These are phyloP conservation scores for Drosophila melanica DNA, from an alignment of 1,140 invertebrate species.

Conservation along the genomic window DNA sequence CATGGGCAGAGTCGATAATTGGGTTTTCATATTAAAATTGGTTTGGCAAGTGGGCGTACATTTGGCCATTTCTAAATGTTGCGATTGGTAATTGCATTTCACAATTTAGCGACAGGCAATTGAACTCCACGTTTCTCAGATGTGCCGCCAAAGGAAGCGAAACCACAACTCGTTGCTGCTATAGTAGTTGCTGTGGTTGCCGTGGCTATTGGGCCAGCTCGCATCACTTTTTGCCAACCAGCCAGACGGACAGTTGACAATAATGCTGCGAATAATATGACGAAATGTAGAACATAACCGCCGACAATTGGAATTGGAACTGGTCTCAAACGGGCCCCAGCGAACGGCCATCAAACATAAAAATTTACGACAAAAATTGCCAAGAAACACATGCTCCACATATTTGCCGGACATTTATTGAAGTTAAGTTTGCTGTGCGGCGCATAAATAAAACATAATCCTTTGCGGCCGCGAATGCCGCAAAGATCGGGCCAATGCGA, in stretches of 20 bases:
- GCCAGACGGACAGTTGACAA: slow-evolving; percentile 65
- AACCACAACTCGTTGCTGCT: background rate
- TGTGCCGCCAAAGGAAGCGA: slow-evolving; percentile 50
- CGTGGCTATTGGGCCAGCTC: slow-evolving; percentile 7
- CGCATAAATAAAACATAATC: slow-evolving; percentile 84
- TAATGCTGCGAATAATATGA: slow-evolving; percentile 83
- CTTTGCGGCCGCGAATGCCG: slow-evolving; percentile 55
- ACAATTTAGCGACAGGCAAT: slow-evolving; percentile 69
- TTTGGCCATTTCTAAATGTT: slow-evolving; percentile 36
- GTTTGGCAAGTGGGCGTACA: slow-evolving; percentile 38
- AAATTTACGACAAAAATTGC: slow-evolving; percentile 83
- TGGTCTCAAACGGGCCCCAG: slow-evolving; percentile 17
- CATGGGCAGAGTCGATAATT: slow-evolving; percentile 71
- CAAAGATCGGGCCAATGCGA: slow-evolving; percentile 30
- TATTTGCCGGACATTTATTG: slow-evolving; percentile 84
- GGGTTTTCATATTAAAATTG: slow-evolving; percentile 74
- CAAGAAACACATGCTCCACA: slow-evolving; percentile 84
- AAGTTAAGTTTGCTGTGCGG: slow-evolving; percentile 81
- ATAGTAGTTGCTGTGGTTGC: slow-evolving; percentile 8
- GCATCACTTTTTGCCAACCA: slow-evolving; percentile 60
- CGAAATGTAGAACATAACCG: slow-evolving; percentile 81
- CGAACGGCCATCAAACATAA: slow-evolving; percentile 68
- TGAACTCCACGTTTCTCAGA: slow-evolving; percentile 41
- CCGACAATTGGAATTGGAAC: slow-evolving; percentile 56
- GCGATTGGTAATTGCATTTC: slow-evolving; percentile 75